Conservation (phyloP, 2,888 invertebrate genomes). For the Dasypogon diadema region DNA sequence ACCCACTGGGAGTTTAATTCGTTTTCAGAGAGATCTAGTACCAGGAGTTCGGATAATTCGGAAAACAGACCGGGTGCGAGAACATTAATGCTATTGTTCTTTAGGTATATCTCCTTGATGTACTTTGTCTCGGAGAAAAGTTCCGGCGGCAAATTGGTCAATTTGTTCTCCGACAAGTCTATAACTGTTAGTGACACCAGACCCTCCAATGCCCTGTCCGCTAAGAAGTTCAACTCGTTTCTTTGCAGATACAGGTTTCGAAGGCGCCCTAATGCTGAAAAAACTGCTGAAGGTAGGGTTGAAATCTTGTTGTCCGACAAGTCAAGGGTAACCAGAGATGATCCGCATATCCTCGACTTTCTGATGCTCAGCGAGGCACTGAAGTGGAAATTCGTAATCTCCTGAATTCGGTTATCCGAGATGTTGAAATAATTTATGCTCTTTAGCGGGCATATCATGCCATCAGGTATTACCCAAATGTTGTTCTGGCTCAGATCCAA, state of each 20-base stretch:
- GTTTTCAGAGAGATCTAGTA: conserved; percentile 86
- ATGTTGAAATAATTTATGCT: conserved; percentile 85
- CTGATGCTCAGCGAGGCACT: conserved; percentile 73
- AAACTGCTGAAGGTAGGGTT: conserved; percentile 83
- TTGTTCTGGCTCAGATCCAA: conserved; percentile 89
- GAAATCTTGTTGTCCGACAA: conserved; percentile 88
- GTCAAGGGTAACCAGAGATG: conserved; percentile 85
- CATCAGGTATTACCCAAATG: conserved; percentile 89
- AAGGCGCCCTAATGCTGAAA: conserved; percentile 82
- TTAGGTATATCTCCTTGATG: conserved; percentile 88
- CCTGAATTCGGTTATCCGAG: conserved; percentile 88
- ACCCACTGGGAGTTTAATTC: conserved; percentile 89
- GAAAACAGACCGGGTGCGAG: conserved; percentile 87
- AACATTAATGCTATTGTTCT: conserved; percentile 90
- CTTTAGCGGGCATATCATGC: conserved; percentile 85
- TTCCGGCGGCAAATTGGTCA: conserved; percentile 87
- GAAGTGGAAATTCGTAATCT: conserved; percentile 87
- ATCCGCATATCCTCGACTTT: conserved; percentile 67
- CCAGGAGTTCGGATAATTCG: conserved; percentile 82
- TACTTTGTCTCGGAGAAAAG: conserved; percentile 85
- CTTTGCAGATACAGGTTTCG: conserved; percentile 85
- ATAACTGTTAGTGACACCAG: conserved; percentile 84
- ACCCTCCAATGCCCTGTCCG: conserved; percentile 85
- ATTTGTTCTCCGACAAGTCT: conserved; percentile 90
- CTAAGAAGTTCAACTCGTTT: conserved; percentile 89